Percentiles rank a stretch among this genome's conserved stretches.
These are phyloP conservation scores for Dendrolimus pini DNA, from an alignment of 2,888 invertebrate species.

Conservation along the genomic window DNA sequence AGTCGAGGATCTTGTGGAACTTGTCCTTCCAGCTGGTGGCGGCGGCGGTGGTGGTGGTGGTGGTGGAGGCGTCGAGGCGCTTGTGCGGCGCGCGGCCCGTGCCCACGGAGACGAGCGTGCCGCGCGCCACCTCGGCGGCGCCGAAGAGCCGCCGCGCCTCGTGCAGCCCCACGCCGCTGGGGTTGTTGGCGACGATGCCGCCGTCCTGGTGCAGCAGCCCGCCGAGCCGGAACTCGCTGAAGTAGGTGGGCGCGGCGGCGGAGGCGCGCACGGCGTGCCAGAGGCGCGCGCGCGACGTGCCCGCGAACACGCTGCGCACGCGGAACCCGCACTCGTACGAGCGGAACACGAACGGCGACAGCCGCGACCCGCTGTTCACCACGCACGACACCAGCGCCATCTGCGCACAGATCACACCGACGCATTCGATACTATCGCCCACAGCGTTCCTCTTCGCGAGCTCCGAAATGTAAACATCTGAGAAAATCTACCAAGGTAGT, in stretches of 20 bases:
- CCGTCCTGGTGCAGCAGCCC: conserved; percentile 85
- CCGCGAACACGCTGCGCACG: conserved; percentile 82
- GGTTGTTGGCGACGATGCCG: conserved; percentile 92
- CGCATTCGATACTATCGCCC: too few relatives aligned
- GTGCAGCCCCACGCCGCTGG: conserved; percentile 90
- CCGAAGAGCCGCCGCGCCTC: conserved; percentile 92
- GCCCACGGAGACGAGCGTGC: conserved; percentile 89
- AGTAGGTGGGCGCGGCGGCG: conserved; percentile 94
- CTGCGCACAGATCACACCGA: conserved; percentile 39
- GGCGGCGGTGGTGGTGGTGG: neutral
- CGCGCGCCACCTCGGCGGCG: conserved; percentile 77
- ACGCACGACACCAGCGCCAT: conserved; percentile 87
- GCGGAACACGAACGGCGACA: conserved; percentile 89
- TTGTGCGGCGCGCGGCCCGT: conserved; percentile 78
- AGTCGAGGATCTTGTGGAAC: conserved; percentile 87
- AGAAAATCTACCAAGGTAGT: too few relatives aligned
- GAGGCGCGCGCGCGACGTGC: conserved; percentile 80
- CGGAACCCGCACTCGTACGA: conserved; percentile 87
- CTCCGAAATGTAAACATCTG: too few relatives aligned
- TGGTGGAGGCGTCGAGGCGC: conserved; percentile 12
- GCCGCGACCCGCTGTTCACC: conserved; percentile 80
- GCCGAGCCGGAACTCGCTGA: conserved; percentile 85
- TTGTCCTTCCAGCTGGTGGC: conserved; percentile 84
- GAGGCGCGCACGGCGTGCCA: conserved; percentile 94
- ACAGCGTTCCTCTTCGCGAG: too few relatives aligned